These are phyloP conservation scores for Porites divaricata DNA, from an alignment of 92 coral and sea anemone species.

Conservation along the genomic window DNA sequence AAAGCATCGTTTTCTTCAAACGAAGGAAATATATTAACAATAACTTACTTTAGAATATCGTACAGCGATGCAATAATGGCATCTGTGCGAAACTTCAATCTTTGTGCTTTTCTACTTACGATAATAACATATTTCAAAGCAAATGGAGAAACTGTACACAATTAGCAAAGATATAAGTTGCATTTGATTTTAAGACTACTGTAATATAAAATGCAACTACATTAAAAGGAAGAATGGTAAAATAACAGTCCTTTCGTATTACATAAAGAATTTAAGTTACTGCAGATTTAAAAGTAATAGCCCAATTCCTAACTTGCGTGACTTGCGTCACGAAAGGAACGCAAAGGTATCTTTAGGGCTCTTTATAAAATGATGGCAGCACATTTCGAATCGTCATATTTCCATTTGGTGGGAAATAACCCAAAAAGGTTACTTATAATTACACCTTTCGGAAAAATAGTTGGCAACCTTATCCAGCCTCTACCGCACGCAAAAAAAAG, in stretches of 20 bases:
- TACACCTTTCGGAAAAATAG: no score
- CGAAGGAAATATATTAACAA: slow-evolving; percentile 38
- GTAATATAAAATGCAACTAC: neutral
- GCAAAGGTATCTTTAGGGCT: no score
- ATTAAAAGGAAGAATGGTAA: neutral
- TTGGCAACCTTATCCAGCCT: no score
- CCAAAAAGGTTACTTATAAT: neutral
- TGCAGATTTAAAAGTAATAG: neutral
- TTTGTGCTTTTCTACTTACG: neutral
- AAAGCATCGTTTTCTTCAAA: slow-evolving; percentile 10
- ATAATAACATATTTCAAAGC: neutral
- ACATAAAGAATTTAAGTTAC: neutral
- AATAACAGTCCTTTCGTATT: no score
- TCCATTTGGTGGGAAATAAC: neutral
- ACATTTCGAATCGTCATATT: neutral
- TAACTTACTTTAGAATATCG: slow-evolving; percentile 22
- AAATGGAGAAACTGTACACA: slow-evolving; percentile 1
- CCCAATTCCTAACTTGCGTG: neutral
- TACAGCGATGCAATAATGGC: neutral
- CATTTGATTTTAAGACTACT: neutral
- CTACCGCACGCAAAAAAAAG: neutral
- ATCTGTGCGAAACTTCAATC: neutral
- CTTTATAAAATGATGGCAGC: neutral
- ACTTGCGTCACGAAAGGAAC: no score
- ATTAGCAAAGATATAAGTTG: neutral